phyloP scores from a whole-genome alignment of 1,140 invertebrate species.

The Drosophila nigrodunni region DNA sequence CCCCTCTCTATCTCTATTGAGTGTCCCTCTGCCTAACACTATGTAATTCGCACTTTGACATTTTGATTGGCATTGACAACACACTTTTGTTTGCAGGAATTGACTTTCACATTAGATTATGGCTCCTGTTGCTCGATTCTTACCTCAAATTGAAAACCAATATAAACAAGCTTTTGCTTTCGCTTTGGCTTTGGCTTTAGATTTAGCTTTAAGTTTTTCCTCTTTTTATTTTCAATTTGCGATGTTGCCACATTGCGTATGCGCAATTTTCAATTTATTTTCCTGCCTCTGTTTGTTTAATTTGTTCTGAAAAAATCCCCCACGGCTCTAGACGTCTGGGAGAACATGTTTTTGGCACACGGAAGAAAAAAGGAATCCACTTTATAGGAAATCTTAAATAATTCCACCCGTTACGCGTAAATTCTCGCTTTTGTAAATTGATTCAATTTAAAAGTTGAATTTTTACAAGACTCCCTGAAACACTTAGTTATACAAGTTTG shows the following conservation, averaged over 20 bases:
- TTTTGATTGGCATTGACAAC: constrained; percentile 79
- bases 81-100: constrained; percentile 59
- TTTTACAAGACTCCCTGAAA: too few species aligned
- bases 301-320: constrained; percentile 45
- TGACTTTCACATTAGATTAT: constrained; percentile 43
- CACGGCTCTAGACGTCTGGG: constrained; percentile 62
- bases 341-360: constrained; percentile 12
- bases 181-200: constrained; percentile 12
- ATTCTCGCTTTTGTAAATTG: too few species aligned
- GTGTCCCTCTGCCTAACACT: constrained; percentile 16
- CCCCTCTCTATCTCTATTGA: constrained; percentile 8
- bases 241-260: constrained; percentile 47
- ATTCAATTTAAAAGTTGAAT: too few species aligned
- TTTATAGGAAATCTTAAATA: neutral
- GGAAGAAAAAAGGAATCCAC: constrained; percentile 1
- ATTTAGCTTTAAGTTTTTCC: constrained; percentile 53
- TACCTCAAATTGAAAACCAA: constrained; percentile 65
- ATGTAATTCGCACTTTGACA: constrained; percentile 74
- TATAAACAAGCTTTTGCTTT: constrained; percentile 55
- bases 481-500: too few species aligned
- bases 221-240: neutral
- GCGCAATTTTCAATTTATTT: constrained; percentile 59
- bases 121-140: constrained; percentile 8
- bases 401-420: too few species aligned
- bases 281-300: constrained; percentile 23